Base-by-base conservation (phyloP, 1,140 invertebrate genomes). In the Eupeodes corollae region DNA sequence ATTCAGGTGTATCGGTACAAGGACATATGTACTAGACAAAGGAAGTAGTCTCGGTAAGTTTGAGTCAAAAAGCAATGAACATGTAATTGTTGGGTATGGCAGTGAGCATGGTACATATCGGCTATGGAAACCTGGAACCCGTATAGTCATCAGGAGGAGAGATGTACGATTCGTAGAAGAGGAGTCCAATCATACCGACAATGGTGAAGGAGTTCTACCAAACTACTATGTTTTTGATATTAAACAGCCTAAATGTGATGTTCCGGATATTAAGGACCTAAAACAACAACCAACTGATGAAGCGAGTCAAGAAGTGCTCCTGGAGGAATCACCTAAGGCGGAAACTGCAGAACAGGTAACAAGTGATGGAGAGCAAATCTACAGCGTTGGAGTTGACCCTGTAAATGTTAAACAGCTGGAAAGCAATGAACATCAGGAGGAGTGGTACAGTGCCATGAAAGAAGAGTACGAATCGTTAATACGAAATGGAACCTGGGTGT, bases 1-100 rank as follows among this genome's bases (percentile, higher is more conserved):
- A 40, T 41, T 70, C 11, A 43, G 54, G 42, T n/a, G 63, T 11
- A 69, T 67, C 53, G 66, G 63, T 6, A 56, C 52, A 33, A 48
- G n/a, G 32, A 59, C 46, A 12, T 57, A 52, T 52, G 46, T 43
- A 11, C 32, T 56, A 5, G 47, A 55, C n/a, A 53, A 52, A 47
- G 34, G 21, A 49, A 50, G 38, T 14, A 21, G 14, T n/a, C 47
- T 44, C 11, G 30, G 42, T 15, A 52, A 52, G 16, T 45, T 48
- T 26, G 50, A 48, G 9, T 42, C 42, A 6, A 26, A 37, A 18
- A 44, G 46, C 3, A 43, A 39, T n/a, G 13, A 39, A 13, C 42
- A 43, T 33, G 34, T 48, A 32, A 41, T 51, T n/a, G 26, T 51
- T 19, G 46, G 50, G 9, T 51, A 45, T 39, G 30, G 35, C 33